Evolutionary conservation across 2,888 invertebrate species (phyloP).

Genomic region (Gymnoscelis rufifasciata): DNA sequence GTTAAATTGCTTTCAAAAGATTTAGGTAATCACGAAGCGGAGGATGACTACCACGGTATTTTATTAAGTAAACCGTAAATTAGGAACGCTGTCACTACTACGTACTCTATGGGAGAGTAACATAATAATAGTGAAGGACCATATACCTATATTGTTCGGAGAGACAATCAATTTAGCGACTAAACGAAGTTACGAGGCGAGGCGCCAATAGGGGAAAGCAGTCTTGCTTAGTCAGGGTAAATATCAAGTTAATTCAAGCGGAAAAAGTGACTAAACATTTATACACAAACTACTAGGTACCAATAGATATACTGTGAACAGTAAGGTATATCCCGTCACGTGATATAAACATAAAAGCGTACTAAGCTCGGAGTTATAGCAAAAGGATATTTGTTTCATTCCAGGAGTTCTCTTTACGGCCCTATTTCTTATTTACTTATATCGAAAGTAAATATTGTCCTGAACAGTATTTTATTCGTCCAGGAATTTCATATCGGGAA

Average conservation of each 20-base stretch:
- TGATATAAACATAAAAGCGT: conserved; percentile 16
- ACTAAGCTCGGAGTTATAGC: conserved; percentile 18
- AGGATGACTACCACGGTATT: conserved; percentile 53
- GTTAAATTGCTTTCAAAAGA: conserved; percentile 38
- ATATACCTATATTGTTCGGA: conserved; percentile 23
- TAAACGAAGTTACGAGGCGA: conserved; percentile 38
- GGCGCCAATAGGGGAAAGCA: conserved; percentile 31
- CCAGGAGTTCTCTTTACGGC: conserved; percentile 40
- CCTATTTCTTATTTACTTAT: conserved; percentile 51
- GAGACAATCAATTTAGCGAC: conserved; percentile 39
- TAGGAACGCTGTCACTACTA: conserved; percentile 1
- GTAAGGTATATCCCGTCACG: conserved; percentile 8
- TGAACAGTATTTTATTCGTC: conserved; percentile 17
- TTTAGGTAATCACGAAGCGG: conserved; percentile 39
- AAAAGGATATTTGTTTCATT: conserved; percentile 36
- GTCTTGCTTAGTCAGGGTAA: conserved; percentile 30
- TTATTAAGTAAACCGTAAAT: conserved; percentile 33
- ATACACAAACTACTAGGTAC: neutral
- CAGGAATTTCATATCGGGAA: conserved; percentile 19
- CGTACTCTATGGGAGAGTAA: neutral
- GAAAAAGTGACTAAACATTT: conserved; percentile 8
- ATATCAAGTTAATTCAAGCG: conserved; percentile 24
- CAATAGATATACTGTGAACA: conserved; percentile 1
- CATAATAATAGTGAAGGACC: conserved; percentile 14
- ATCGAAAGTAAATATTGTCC: conserved; percentile 39